Base-by-base conservation (phyloP, 2,797 vertebrate species). In the Gymnopithys bicolor region DNA sequence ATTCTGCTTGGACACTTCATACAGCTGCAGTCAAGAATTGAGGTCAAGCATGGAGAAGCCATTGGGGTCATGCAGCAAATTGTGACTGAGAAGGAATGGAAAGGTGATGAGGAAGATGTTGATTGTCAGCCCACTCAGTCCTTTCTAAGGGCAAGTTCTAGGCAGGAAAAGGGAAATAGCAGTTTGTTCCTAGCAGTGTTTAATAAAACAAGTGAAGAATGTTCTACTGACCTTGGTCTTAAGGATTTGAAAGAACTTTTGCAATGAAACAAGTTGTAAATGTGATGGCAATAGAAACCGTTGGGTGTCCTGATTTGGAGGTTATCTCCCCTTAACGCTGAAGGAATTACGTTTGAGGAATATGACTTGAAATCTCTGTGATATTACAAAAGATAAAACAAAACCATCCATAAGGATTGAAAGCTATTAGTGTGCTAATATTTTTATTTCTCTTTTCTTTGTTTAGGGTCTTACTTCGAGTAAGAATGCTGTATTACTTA, bases 401-500 rank as follows among this genome's bases (percentile, higher is more conserved):
- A 55, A 85, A 13, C 24, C 8, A 35, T 35, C 11, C 3, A 14
- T 43, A 69, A n/a, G 7, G 85, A 9, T 1, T 53, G 53, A 81
- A 58, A 83, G 46, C 27, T 68, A 53, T 49, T 48, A 30, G 55
- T 82, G 5, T 80, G 30, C 52, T 94, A 45, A 95, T 83, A 28
- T 35, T 46, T 83, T 11, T 92, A 5, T 82, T 46, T 92, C 73
- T 97, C 25, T 97, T 69, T 83, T 93, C 96, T 87, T 95, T 75
- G 49, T 92, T 94, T 97, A 99, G 99, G 96, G 99, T 99, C 96
- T 98, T 99, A 97, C 98, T 99, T 96, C 98, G 99, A 96, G 99
- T 99, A 95, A 99, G 99, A 98, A 99, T 99, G 99, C 98, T 99
- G n/a, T 99, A 99, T 98, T 99, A 99, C 97, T 98, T 99, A 97